Evolutionary conservation across 2,888 invertebrate genomes (phyloP).

Genomic region (Eilema sororculum): DNA sequence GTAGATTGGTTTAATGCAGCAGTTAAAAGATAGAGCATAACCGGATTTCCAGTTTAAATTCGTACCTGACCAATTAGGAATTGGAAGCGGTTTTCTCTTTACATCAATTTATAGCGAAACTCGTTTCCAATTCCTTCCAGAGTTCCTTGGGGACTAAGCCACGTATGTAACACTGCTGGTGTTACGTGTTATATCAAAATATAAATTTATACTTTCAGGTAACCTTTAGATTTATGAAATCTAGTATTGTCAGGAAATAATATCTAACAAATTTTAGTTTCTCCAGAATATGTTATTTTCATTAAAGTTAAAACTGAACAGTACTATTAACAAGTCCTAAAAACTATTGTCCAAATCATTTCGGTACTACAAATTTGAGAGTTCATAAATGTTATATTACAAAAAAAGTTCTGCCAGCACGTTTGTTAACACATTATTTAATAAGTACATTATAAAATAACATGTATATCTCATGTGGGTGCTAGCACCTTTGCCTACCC

Average conservation of each 20-base stretch:
- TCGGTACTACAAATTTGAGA: too few relatives aligned
- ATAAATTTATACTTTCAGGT: too few relatives aligned
- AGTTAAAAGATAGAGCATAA: conserved; percentile 5
- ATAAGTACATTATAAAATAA: too few relatives aligned
- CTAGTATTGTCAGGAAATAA: neutral
- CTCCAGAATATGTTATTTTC: neutral
- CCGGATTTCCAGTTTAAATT: conserved; percentile 6
- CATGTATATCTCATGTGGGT: too few relatives aligned
- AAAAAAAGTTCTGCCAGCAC: too few relatives aligned
- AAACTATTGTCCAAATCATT: neutral
- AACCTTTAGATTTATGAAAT: neutral
- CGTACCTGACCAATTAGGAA: neutral
- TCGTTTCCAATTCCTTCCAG: neutral
- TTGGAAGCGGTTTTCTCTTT: neutral
- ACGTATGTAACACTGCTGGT: neutral
- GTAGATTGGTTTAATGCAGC: neutral
- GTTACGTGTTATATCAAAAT: too few relatives aligned
- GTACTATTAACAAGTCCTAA: too few relatives aligned
- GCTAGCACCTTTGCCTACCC: too few relatives aligned
- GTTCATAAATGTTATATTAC: too few relatives aligned
- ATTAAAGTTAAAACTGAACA: neutral
- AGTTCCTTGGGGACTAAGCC: neutral
- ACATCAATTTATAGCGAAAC: neutral
- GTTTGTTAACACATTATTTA: too few relatives aligned
- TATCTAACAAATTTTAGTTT: neutral